phyloP scores from a whole-genome alignment of 2,113 vertebrate species.

The Myrmecophaga tridactyla region DNA sequence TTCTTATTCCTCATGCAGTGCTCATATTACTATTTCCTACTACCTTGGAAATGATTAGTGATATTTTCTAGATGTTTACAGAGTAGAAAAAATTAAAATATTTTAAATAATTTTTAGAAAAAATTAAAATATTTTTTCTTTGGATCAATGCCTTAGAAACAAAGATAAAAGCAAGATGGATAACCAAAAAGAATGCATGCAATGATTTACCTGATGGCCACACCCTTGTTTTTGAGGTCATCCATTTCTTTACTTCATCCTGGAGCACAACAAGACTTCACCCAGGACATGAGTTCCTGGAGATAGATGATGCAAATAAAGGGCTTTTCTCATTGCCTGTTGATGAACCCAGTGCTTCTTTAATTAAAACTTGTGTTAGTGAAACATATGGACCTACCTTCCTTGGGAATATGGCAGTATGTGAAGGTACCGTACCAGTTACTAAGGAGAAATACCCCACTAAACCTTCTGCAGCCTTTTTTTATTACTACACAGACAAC shows the following conservation, averaged over 20 bases:
- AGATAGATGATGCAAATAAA: neutral
- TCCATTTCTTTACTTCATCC: neutral
- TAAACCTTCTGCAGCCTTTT: neutral
- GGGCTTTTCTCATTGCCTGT: neutral
- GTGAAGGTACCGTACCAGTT: neutral
- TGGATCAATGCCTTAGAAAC: neutral
- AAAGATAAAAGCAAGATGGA: neutral
- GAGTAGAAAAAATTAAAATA: neutral
- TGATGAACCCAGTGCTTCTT: accelerated
- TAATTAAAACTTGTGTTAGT: neutral
- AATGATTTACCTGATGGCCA: neutral
- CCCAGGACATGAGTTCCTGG: neutral
- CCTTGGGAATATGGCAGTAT: neutral
- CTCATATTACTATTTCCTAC: neutral
- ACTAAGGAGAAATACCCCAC: neutral
- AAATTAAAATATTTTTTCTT: neutral
- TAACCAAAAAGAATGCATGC: neutral
- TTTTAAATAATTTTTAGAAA: too few relatives aligned
- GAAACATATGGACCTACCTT: neutral
- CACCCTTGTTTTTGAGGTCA: neutral
- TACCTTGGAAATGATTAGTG: neutral
- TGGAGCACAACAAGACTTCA: neutral
- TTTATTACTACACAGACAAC: neutral
- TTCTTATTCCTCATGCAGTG: neutral
- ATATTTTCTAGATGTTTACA: neutral